A percentile compares a stretch with the other conserved stretches of the same genome.
These are phyloP conservation scores for Proterorhinus semilunaris DNA, from an alignment of 2,113 vertebrate genomes.

Conservation along the genomic window DNA sequence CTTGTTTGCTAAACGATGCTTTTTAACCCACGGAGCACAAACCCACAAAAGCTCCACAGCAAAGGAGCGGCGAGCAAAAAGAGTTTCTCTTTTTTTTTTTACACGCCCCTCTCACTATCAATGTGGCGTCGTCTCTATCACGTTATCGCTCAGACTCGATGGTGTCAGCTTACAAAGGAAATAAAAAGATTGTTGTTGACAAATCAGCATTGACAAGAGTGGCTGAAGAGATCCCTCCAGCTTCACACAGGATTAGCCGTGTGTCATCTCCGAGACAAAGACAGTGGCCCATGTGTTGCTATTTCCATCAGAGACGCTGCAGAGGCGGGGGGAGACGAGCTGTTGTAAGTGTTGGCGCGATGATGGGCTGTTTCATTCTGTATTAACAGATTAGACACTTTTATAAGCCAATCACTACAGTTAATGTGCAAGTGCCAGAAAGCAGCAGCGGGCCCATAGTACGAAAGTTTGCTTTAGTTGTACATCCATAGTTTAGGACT, in stretches of 20 bases:
- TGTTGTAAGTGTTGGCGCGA: conserved; percentile 59
- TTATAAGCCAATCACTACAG: conserved; percentile 62
- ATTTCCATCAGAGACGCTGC: conserved; percentile 71
- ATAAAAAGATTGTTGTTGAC: conserved; percentile 74
- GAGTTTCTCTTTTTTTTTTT: conserved; percentile 21
- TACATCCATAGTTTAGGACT: conserved; percentile 65
- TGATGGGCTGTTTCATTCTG: conserved; percentile 68
- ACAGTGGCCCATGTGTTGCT: conserved; percentile 68
- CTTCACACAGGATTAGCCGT: conserved; percentile 72
- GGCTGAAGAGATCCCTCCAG: conserved; percentile 71
- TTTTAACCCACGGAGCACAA: conserved; percentile 51
- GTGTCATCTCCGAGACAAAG: conserved; percentile 68
- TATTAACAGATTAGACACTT: conserved; percentile 74
- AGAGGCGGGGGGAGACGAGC: conserved; percentile 46
- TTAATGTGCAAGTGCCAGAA: conserved; percentile 48
- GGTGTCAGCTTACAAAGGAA: conserved; percentile 72
- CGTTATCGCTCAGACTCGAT: conserved; percentile 57
- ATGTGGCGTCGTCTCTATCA: conserved; percentile 59
- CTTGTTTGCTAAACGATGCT: conserved; percentile 57
- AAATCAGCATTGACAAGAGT: conserved; percentile 71
- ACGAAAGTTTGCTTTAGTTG: conserved; percentile 32
- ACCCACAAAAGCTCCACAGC: conserved; percentile 42
- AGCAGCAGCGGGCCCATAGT: conserved; percentile 20
- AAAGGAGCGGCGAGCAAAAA: conserved; percentile 29
- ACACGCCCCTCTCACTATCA: conserved; percentile 47